Evolutionary conservation across 2,113 vertebrate species (phyloP), one percentile per base, ranked within the genome.

Genomic region (Ammodytes marinus): DNA sequence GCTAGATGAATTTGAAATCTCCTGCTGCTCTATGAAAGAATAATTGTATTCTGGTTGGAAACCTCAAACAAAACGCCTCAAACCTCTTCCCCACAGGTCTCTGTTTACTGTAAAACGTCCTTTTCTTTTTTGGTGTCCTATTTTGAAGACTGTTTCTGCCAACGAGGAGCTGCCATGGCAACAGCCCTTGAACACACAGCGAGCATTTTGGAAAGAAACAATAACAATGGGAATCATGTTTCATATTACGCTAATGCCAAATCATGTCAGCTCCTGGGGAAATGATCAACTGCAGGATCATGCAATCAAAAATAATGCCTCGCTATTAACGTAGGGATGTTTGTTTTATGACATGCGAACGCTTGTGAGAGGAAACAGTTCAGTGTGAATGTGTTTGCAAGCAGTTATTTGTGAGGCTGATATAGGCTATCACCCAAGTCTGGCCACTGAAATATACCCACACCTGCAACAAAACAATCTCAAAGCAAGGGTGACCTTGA

Each of bases 401-500:
- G 42, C n/a, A 65, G 84, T 58, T 63, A 0, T 77, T 68, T 69
- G 17, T 49, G 7, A 5, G 17, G 43, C 6, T 74, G 49, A 57
- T 71, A 59, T 27, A 27, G 27, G 27, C 27, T 19, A 52, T 55
- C 57, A 64, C n/a, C 49, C 64, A 42, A 9, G 42, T 39, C 59
- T 53, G 13, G 35, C 14, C 1, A 0, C 8, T 80, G 60, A 84
- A 72, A 55, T 74, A 9, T 5, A 79, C 8, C 7, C 60, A 58
- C 6, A 17, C 58, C 37, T 47, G 35, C 46, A 66, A 37, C 55
- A 61, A 59, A 66, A 55, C 67, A 84, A 39, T 69, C 74, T 85
- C 58, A 77, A 76, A 64, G 58, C 4, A 19, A 72, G 37, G n/a
- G 53, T 63, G 88, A 90, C 91, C 90, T 92, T 94, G 83, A 86